A percentile compares a stretch with the other conserved stretches of the same genome.
Conservation (phyloP, 2,113 vertebrate species). For the Myotis lucifugus region DNA sequence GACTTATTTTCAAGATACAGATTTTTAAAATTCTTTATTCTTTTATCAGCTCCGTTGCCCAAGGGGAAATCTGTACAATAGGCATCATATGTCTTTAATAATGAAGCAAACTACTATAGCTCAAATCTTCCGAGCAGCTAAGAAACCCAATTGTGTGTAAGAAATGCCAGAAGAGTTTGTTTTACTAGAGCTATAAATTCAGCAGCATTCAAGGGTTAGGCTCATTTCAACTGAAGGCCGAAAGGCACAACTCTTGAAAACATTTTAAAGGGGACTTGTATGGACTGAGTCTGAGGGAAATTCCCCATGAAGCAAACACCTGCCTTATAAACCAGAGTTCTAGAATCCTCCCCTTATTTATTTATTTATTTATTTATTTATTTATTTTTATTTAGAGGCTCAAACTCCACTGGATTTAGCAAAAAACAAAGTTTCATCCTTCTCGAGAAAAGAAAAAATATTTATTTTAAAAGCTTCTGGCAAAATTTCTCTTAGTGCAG, state of each 20-base stretch:
- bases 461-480: slow-evolving; percentile 43
- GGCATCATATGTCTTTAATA: slow-evolving; percentile 80
- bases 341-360: background rate
- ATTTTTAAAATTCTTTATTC: slow-evolving; percentile 75
- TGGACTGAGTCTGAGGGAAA: slow-evolving; percentile 51
- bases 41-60: slow-evolving; percentile 76
- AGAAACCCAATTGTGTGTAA: slow-evolving; percentile 70
- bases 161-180: slow-evolving; percentile 78
- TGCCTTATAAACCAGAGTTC: slow-evolving; percentile 27
- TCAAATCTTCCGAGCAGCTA: slow-evolving; percentile 64
- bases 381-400: background rate
- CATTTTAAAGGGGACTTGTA: slow-evolving; percentile 54
- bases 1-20: slow-evolving; percentile 75
- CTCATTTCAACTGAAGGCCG: slow-evolving; percentile 64
- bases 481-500: slow-evolving; percentile 64
- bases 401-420: background rate
- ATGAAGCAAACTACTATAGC: slow-evolving; percentile 78
- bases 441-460: background rate
- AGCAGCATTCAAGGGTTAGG: slow-evolving; percentile 66
- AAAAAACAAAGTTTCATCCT: slow-evolving; percentile 43
- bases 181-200: slow-evolving; percentile 74
- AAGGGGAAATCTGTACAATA: slow-evolving; percentile 75
- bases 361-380: background rate
- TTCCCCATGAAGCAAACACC: slow-evolving; percentile 31
- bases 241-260: slow-evolving; percentile 60